phyloP scores from a whole-genome alignment of 2,888 invertebrate genomes.

The Gisinianus flammeolus region DNA sequence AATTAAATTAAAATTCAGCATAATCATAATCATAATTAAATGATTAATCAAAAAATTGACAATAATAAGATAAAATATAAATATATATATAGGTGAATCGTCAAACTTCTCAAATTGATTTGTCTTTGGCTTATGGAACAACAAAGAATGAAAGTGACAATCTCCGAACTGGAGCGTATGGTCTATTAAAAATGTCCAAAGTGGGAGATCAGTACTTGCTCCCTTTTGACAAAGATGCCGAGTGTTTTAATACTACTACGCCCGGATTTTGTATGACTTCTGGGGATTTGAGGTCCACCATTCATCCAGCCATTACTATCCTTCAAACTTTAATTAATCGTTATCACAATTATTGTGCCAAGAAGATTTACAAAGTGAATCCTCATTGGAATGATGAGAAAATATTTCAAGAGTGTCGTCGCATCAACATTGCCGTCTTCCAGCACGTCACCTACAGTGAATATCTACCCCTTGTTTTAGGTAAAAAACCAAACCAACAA shows the following conservation, averaged over 20 bases:
- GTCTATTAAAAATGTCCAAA: constrained; percentile 52
- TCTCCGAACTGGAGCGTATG: constrained; percentile 47
- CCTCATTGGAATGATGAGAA: constrained; percentile 56
- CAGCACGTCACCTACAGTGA: constrained; percentile 56
- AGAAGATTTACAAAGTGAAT: constrained; percentile 47
- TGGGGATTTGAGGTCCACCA: constrained; percentile 55
- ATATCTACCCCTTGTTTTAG: constrained; percentile 53
- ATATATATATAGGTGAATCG: constrained; percentile 13
- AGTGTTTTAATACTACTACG: constrained; percentile 53
- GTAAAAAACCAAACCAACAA: too few species aligned
- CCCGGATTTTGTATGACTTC: constrained; percentile 52
- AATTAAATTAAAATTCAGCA: too few species aligned
- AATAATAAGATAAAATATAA: not conserved
- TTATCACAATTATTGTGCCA: constrained; percentile 55
- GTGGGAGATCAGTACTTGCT: constrained; percentile 53
- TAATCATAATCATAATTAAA: not conserved
- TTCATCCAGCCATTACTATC: constrained; percentile 53
- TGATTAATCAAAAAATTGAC: not conserved
- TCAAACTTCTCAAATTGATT: constrained; percentile 41
- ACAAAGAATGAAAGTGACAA: constrained; percentile 42
- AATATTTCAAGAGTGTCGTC: constrained; percentile 53
- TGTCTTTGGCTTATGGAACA: constrained; percentile 54
- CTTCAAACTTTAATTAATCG: constrained; percentile 48
- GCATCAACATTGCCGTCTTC: constrained; percentile 52
- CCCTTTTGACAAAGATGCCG: constrained; percentile 51